These are phyloP conservation scores for Anguilla pacifica DNA, from an alignment of 2,797 vertebrate species.

Conservation along the genomic window DNA sequence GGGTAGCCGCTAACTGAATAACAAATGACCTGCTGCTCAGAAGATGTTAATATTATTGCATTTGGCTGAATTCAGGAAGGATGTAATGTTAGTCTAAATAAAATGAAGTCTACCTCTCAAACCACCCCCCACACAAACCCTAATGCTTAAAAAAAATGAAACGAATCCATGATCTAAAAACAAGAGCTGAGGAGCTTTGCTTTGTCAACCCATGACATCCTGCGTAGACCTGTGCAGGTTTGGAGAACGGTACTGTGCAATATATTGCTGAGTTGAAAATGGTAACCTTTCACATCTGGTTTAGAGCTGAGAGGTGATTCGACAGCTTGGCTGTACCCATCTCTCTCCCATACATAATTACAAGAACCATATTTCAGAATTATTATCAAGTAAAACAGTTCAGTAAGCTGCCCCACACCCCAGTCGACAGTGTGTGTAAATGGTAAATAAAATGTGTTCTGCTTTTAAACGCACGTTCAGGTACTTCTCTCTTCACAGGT, in stretches of 20 bases:
- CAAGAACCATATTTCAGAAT: background rate
- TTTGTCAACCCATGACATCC: background rate
- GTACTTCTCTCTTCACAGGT: background rate
- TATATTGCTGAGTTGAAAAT: background rate
- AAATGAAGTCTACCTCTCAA: background rate
- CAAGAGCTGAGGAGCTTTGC: background rate
- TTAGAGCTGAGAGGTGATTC: background rate
- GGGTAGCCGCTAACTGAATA: background rate
- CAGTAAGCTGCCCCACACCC: background rate
- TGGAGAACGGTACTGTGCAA: background rate
- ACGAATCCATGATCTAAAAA: background rate
- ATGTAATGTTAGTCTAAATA: constrained; percentile 5
- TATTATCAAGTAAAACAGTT: background rate
- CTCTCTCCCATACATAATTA: background rate
- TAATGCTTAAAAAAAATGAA: background rate
- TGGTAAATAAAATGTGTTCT: background rate
- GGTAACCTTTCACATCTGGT: background rate
- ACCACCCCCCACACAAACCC: background rate
- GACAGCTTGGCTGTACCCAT: background rate
- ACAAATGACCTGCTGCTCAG: background rate
- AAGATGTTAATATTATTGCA: background rate
- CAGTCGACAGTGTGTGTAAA: background rate
- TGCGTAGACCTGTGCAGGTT: background rate
- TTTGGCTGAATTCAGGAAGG: background rate
- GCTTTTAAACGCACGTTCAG: background rate